Evolutionary conservation across 2,113 vertebrate species (phyloP), one percentile per base, ranked within the genome.

Genomic region (Syrrhaptes paradoxus): DNA sequence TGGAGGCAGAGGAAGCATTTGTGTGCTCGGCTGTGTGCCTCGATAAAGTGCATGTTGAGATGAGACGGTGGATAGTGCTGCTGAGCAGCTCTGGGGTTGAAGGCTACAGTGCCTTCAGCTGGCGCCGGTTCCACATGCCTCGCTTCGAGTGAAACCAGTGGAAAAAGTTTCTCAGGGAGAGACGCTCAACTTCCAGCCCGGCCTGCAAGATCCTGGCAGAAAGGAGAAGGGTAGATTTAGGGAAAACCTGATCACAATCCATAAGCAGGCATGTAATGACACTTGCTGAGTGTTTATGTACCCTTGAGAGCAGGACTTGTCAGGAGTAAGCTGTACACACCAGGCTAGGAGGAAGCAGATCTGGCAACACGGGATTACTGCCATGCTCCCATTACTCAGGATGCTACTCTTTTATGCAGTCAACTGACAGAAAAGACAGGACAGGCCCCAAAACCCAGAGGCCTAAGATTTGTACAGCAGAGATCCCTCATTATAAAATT

Each of bases 111-210:
- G n/a, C 85, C 88, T 93, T 98, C 92, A 96, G 85, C 71, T 96
- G 96, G 41, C 79, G 98, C 16, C 97, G 98, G 98, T 99, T 99
- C 99, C 99, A 99, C 99, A 99, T 99, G 96, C 99, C 99, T 20
- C 99, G 97, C 92, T 98, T 99, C 19, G 99, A 99, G 97, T 99
- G 99, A 95, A 98, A 99, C 96, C 98, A 96, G 93, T 99, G 99
- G 97, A 98, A 99, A 85, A 99, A 99, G 95, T 99, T 99, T 87
- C 99, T 98, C 96, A 99, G 83, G 82, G 98, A 98, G 34, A 99
- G 97, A 43, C 99, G 98, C 31, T 99, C 99, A 92, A 99, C 99
- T 94, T 99, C 99, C 95, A 99, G 95, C 29, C 99, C 99, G 0
- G 98, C 98, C 94, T 99, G 97, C 31, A 99, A 91, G 87, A 99